Evolutionary conservation across 37 sponge, comb jelly and placozoan species (phyloP), one percentile per base, ranked within the genome.

Genomic region (Trichoplax adhaerens): DNA sequence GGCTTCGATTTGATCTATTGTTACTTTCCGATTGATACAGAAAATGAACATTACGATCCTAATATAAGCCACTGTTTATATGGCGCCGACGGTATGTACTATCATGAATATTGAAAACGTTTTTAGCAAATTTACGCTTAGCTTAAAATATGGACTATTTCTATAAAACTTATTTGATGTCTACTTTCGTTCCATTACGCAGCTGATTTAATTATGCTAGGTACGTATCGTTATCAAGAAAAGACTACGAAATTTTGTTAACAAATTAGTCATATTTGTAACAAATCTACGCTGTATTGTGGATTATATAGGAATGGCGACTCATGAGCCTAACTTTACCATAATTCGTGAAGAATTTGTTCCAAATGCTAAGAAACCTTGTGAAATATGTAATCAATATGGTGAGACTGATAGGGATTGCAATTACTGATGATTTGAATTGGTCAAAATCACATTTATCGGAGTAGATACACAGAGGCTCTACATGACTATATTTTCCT

Each of bases 241-340:
- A 29, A 29, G 29, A 29, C 29, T 29, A 29, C 29, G 29, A 29
- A 29, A 29, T 29, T 29, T 29, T 29, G 29, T 29, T 29, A 29
- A 29, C 29, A 29, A 29, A 29, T 29, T 29, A 29, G 29, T 29
- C 29, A 29, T 29, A 29, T 29, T 29, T 29, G 29, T 29, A 29
- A 29, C 29, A 29, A 29, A 29, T 29, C 29, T 29, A 29, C 29
- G 29, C 29, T 29, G 29, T 29, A 29, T 29, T 29, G 29, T 29
- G 29, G 29, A 29, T 29, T 29, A 29, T 29, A 29, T 29, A 29
- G 29, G 29, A 29, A 70, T 98, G 62, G 93, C 99, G 10, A 98
- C 99, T 0, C 99, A 98, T 64, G 99, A 98, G 81, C 99, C 99
- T 0, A 71, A 98, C 82, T 98, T 98, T 80, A 89, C 99, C 59